Evolutionary conservation across 2,888 invertebrate species (phyloP), one percentile per base, ranked within the genome.

Genomic region (Diadegma fenestrale): DNA sequence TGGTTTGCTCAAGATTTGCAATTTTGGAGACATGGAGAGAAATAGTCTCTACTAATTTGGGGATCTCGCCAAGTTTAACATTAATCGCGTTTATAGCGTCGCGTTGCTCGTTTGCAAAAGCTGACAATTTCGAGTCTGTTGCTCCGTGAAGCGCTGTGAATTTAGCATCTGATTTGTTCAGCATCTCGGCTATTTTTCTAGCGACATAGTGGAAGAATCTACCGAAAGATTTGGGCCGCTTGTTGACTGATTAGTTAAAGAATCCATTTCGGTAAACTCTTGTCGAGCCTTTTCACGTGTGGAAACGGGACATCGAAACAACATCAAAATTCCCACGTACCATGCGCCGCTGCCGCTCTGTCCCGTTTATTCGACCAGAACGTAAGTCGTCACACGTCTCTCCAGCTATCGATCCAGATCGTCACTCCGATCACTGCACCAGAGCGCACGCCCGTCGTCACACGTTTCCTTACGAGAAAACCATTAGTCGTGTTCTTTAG

Each of bases 391-490:
- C 1, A 95, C 94, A 87, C 95, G 94, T 95, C 95, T 80, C 95
- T 95, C 91, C 95, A 95, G 0, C 96, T 96, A 88, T 96, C 95
- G 12, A 96, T 91, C 91, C 95, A 95, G 17, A 96, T 88, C 0
- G 95, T 95, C 17, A 96, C 95, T 93, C 96, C 95, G 81, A 96
- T 94, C 82, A 95, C 95, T 68, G 95, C 95, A 86, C 95, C 95
- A 7, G n/a, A n/a, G n/a, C n/a, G n/a, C n/a, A n/a, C n/a, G n/a
- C n/a, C n/a, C n/a, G n/a, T n/a, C n/a, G n/a, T n/a, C n/a, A n/a
- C n/a, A n/a, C n/a, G n/a, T n/a, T n/a, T n/a, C n/a, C n/a, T n/a
- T n/a, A n/a, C n/a, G n/a, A n/a, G n/a, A n/a, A n/a, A n/a, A n/a
- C n/a, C n/a, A n/a, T n/a, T n/a, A n/a, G n/a, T n/a, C n/a, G n/a